phyloP scores from a whole-genome alignment of 64 coral and sea anemone species.

The Cladopsammia gracilis region DNA sequence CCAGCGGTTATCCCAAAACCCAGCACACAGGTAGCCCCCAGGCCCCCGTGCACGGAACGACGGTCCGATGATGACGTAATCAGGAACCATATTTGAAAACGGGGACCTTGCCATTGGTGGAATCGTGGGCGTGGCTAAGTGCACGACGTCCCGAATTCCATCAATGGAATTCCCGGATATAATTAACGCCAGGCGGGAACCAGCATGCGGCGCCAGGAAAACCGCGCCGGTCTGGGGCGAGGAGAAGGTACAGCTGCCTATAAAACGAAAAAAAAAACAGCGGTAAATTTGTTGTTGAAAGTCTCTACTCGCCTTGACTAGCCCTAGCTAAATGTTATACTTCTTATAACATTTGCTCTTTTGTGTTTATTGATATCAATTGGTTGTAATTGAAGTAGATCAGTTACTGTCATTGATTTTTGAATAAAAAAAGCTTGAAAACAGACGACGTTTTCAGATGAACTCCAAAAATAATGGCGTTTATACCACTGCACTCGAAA shows the following conservation, averaged over 20 bases:
- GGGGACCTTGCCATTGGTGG: constrained; percentile 98
- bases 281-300: background rate
- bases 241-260: constrained; percentile 79
- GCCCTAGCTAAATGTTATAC: too few species aligned
- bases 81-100: constrained; percentile 97
- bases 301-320: too few species aligned
- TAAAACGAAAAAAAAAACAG: background rate
- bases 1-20: constrained; percentile 98
- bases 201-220: constrained; percentile 87
- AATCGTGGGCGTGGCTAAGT: constrained; percentile 91
- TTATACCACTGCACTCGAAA: too few species aligned
- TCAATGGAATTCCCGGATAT: constrained; percentile 89
- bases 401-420: too few species aligned
- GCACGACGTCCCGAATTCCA: constrained; percentile 80
- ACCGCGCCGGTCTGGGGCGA: constrained; percentile 68
- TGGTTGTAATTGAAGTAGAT: too few species aligned
- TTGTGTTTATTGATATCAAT: too few species aligned
- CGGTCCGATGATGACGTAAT: constrained; percentile 97
- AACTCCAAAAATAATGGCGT: too few species aligned
- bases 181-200: constrained; percentile 81
- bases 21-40: constrained; percentile 90
- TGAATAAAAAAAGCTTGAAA: too few species aligned
- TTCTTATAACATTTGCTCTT: too few species aligned
- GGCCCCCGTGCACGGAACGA: constrained; percentile 85
- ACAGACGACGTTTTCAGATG: too few species aligned